Evolutionary conservation across 2,113 vertebrate species (phyloP), one percentile per base, ranked within the genome.

Genomic region (Cettia cetti): DNA sequence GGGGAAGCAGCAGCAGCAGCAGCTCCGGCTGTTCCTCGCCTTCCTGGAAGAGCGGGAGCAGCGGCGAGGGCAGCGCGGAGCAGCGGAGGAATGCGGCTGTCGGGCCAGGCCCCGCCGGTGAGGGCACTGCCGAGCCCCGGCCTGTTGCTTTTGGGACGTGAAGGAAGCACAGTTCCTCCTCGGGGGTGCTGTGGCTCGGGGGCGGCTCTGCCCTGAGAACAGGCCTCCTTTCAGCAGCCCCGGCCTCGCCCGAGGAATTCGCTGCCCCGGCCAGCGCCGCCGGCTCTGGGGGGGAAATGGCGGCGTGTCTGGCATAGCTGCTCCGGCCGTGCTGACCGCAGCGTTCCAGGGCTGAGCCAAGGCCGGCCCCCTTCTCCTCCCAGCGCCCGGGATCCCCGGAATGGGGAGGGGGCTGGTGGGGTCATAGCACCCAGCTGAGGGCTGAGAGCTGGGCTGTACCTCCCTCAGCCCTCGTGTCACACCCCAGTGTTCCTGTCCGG

Each of bases 281-380:
- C 37, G 27, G 92, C 90, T 22, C 45, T 6, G n/a, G 68, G 94
- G 65, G 94, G 94, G 90, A 94, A 92, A 78, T 90, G 17, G 56
- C 77, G 15, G 91, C 70, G 78, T 93, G 85, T 78, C 92, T 96
- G 10, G 4, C 94, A 88, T 50, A 90, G 88, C 95, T 92, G 82
- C 52, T 54, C 50, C 5, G n/a, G 68, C 85, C 28, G 82, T 1
- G 6, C 90, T 39, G 94, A 95, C 92, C 94, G 82, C 94, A 93
- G 90, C 2, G 57, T 89, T 92, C 92, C 94, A 24, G 70, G 24
- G 2, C 40, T 7, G 17, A 44, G 90, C 70, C 91, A 37, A 45
- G 28, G 33, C 65, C 89, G 33, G 66, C 22, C 9, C 12, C 52
- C 39, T 42, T 50, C 75, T 77, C 71, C 64, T 40, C 35, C 22